phyloP scores from a whole-genome alignment of 2,888 invertebrate genomes.

The Falcaria lacertinaria region DNA sequence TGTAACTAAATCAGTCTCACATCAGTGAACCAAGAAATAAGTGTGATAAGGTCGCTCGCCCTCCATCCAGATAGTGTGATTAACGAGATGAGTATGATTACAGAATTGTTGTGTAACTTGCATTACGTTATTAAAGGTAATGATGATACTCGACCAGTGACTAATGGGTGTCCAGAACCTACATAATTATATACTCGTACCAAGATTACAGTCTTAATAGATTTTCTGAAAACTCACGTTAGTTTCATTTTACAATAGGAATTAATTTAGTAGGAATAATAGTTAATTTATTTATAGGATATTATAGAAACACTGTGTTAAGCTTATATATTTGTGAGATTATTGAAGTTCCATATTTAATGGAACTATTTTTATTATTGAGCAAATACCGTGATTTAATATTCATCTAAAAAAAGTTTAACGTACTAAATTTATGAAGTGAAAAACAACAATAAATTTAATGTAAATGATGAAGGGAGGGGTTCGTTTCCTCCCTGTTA shows the following conservation, averaged over 20 bases:
- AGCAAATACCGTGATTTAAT: no score
- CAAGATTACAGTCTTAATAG: no score
- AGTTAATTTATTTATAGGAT: no score
- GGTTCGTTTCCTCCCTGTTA: slow-evolving; percentile 19
- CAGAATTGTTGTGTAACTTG: slow-evolving; percentile 27
- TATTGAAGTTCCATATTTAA: no score
- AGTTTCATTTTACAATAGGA: no score
- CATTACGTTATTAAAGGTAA: slow-evolving; percentile 50
- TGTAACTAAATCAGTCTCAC: slow-evolving; percentile 23
- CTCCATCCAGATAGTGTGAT: slow-evolving; percentile 25
- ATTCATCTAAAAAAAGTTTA: no score
- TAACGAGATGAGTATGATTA: slow-evolving; percentile 44
- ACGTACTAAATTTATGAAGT: slow-evolving; percentile 18
- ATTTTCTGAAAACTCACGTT: no score
- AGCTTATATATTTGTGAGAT: no score
- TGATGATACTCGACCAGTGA: slow-evolving; percentile 17
- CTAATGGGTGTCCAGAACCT: slow-evolving; percentile 8
- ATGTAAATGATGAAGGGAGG: slow-evolving; percentile 34
- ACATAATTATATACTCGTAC: no score
- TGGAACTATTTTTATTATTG: no score
- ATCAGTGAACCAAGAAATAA: slow-evolving; percentile 23
- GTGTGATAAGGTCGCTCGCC: slow-evolving; percentile 21
- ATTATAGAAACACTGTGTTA: no score
- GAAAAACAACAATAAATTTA: slow-evolving; percentile 18
- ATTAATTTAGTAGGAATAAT: no score